Evolutionary conservation across 1,140 invertebrate species (phyloP), one percentile per base, ranked within the genome.

Genomic region (Anoplophora glabripennis): DNA sequence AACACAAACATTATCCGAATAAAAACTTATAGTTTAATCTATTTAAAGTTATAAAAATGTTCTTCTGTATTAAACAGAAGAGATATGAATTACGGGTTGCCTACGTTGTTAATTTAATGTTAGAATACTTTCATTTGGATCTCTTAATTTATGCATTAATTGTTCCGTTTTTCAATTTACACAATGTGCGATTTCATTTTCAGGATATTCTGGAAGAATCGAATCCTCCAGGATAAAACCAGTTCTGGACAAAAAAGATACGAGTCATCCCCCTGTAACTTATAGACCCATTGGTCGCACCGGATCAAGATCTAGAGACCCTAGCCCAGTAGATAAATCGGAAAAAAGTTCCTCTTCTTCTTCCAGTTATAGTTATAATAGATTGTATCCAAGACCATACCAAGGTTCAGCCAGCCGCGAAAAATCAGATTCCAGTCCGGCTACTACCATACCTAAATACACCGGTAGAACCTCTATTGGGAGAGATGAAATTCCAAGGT

Each of bases 301-400:
- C 7, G 49, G 58, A 4, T 51, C 68, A 14, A 42, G 65, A 58
- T 77, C 76, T 3, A 54, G 77, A 33, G 76, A 77, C 53, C 70
- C 72, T 10, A 75, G 73, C 54, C 72, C 72, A 34, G 36, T 66
- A 17, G 68, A 68, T 8, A 66, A 69, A 45, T 60, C 65, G 14
- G 67, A 69, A 28, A 61, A 54, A 37, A 70, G 58, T 41, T 64
- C 67, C 1, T 36, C 66, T 9, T 64, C 68, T n/a, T 63, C 65
- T 28, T 64, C 63, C 11, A 67, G 51, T 48, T 67, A 69, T 37
- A 72, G 67, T 45, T 58, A 63, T 7, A 73, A 74, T 45, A 49
- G 65, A 53, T 53, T 74, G 5, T 74, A 74, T 53, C 69, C 74
- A 35, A 57, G 59, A 44, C 59, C 69, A 7, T 66, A 67, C 17